Percentiles rank a stretch among this genome's conserved stretches.
phyloP scores from a whole-genome alignment of 64 coral and sea anemone species.

The Stichodactyla helianthus region DNA sequence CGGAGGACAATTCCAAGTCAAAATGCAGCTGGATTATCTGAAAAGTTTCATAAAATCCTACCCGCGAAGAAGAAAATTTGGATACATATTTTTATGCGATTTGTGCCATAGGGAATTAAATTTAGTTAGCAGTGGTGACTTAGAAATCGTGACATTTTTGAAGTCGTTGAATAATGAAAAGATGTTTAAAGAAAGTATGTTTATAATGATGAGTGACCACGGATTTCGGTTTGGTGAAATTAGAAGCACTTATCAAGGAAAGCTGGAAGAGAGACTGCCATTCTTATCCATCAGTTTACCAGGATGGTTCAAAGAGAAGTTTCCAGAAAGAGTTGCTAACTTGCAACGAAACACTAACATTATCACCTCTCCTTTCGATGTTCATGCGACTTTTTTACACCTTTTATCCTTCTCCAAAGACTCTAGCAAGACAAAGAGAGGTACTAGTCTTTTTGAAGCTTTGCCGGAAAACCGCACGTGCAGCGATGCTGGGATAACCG shows the following conservation, averaged over 20 bases:
- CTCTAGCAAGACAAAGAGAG: conserved; percentile 1
- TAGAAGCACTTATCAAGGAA: conserved; percentile 53
- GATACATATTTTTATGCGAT: conserved; percentile 38
- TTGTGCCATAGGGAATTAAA: conserved; percentile 36
- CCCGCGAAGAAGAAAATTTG: conserved; percentile 52
- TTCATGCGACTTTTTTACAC: conserved; percentile 45
- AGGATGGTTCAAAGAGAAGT: conserved; percentile 45
- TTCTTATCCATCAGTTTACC: conserved; percentile 51
- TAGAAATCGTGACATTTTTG: conserved; percentile 34
- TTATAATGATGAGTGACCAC: conserved; percentile 67
- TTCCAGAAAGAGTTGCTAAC: conserved; percentile 6
- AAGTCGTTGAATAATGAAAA: conserved; percentile 31
- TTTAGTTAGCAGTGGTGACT: conserved; percentile 33
- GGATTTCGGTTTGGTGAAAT: conserved; percentile 44
- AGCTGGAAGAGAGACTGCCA: conserved; percentile 56
- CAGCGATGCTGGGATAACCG: conserved; percentile 42
- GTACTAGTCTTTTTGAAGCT: conserved; percentile 34
- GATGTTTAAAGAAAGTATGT: conserved; percentile 58
- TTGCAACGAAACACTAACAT: conserved; percentile 32
- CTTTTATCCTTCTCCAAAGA: conserved; percentile 29
- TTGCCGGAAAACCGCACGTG: conserved; percentile 46
- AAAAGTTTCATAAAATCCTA: conserved; percentile 63
- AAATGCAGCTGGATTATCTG: conserved; percentile 43
- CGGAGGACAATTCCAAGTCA: conserved; percentile 29
- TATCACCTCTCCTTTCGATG: conserved; percentile 50